These are phyloP conservation scores for Rhinopomastus cyanomelas DNA, from an alignment of 2,113 vertebrate species.

Conservation along the genomic window DNA sequence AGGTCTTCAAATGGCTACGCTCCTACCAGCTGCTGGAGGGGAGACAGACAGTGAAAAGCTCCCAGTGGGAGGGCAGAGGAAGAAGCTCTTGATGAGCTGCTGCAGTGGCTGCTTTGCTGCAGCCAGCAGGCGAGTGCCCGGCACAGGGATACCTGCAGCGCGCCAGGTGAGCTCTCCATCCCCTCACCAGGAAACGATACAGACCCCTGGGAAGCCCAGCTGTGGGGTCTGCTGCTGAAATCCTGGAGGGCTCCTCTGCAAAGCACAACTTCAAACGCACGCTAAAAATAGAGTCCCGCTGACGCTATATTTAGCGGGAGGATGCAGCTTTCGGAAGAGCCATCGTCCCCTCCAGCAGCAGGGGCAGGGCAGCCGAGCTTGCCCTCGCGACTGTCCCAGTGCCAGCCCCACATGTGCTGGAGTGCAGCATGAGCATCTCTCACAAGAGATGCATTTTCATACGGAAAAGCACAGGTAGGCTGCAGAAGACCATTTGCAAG, in stretches of 20 bases:
- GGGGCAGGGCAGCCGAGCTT: neutral
- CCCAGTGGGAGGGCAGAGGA: neutral
- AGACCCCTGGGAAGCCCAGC: neutral
- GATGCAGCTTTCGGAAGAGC: neutral
- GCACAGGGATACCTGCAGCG: neutral
- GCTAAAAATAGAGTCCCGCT: conserved; percentile 7
- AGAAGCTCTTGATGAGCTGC: neutral
- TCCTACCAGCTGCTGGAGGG: neutral
- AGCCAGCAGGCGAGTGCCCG: fast-evolving
- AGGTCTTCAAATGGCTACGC: fast-evolving
- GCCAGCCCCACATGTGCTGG: neutral
- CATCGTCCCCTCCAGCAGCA: neutral
- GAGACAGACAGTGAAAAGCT: neutral
- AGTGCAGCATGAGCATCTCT: fast-evolving
- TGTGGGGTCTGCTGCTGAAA: neutral
- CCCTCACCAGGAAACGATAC: conserved; percentile 1
- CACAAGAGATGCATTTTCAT: fast-evolving
- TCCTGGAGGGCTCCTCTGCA: neutral
- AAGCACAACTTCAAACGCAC: neutral
- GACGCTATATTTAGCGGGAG: conserved; percentile 4
- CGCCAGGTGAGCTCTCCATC: neutral
- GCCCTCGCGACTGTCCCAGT: neutral
- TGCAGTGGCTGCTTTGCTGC: neutral
- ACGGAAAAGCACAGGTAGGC: neutral
- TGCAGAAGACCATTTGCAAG: neutral